Evolutionary conservation across 2,113 vertebrate species (phyloP), one percentile per base, ranked within the genome.

Genomic region (Cettia cetti): DNA sequence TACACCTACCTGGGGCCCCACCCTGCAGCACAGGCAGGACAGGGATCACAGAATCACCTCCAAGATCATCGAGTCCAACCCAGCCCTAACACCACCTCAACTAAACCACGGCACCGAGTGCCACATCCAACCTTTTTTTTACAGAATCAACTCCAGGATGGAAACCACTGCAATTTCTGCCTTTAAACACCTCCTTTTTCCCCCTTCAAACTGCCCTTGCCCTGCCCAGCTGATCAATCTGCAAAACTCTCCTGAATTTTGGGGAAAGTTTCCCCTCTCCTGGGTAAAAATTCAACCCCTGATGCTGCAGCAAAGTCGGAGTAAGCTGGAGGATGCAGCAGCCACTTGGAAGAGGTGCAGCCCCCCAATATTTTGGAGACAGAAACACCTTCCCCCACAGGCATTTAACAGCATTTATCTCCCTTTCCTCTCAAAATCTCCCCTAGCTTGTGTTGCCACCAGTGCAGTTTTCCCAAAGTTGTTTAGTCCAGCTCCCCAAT

Each of bases 1-100:
- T 27, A 4, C 1, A 8, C 18, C 15, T 3, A 3, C 40, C 37
- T 9, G 4, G 50, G 53, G 35, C 10, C 28, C 75, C 60, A 1
- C 20, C 13, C 7, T 8, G 23, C 37, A 53, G 39, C 53, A 52
- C 39, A 40, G 33, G 3, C 42, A 47, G 31, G 23, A 60, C 42
- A 42, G 31, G 23, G 54, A 26, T 26, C 42, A 45, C 63, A 45
- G 63, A 19, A n/a, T 19, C 64, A 47, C 30, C 13, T 6, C 23
- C 18, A 42, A 15, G 13, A 42, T 11, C n/a, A 10, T 8, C 3
- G 9, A 50, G 45, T 69, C 45, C 44, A 66, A 9, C 31, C 42
- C 7, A 7, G 60, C 40, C 61, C 63, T 5, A 17, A n/a, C 30
- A 31, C 24, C 60, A 21, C 33, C 65, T 28, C 64, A 66, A 27